Evolutionary conservation across 92 coral and sea anemone genomes (phyloP), one percentile per base, ranked within the genome.

Genomic region (Zoanthus sansibaricus): DNA sequence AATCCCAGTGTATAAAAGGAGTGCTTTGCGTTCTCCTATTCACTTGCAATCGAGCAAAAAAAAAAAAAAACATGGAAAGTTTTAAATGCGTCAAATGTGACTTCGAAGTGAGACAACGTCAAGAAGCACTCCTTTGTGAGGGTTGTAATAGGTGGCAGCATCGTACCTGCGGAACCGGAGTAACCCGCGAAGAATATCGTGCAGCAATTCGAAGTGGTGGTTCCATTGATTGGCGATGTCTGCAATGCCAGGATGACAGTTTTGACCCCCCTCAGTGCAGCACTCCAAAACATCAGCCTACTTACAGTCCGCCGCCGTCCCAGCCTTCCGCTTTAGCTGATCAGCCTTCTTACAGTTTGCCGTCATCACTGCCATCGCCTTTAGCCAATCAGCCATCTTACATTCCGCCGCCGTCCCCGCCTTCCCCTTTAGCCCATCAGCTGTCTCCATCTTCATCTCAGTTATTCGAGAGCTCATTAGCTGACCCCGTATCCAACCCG

Each of bases 121-220:
- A 64, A 77, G 82, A 33, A 46, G 70, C 70, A 20, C 56, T 77
- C 37, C 58, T 46, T 14, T 77, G 82, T 46, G 82, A 77, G 33
- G 59, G 59, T 16, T 77, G 82, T 61, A 52, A 46, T 10, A 77
- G 82, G 64, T 77, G 82, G 83, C 83, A 77, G 32, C 71, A 77
- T 48, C 37, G 83, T 30, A 51, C 62, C 13, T 77, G 83, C 67
- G 37, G 83, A 13, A 77, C 83, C 6, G 45, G 67, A n/a, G 42
- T 77, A 9, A 25, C 16, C 44, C 71, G 83, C 32, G 72, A 9
- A 56, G 62, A 56, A 56, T 56, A 56, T 56, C 62, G 62, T 56
- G 62, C 15, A 9, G 62, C 62, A 1, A 56, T 56, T 56, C 62
- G 15, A 9, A 4, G 16, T 12, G 62, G 62, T 56, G 62, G 62